phyloP scores from a whole-genome alignment of 2,888 invertebrate species.

The Orthonychiurus folsomi region DNA sequence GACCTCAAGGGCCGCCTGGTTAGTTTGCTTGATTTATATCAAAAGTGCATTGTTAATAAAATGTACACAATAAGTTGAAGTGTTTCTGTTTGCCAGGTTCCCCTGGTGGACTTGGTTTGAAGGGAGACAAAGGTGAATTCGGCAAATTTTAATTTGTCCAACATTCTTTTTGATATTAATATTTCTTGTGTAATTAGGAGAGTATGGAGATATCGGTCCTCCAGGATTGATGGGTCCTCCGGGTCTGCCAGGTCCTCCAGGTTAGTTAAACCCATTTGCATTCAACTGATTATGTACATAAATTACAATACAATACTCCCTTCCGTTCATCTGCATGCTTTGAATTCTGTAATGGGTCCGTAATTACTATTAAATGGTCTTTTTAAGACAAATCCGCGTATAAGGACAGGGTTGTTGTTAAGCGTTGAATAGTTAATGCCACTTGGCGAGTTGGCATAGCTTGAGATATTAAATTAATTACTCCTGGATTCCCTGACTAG shows the following conservation, averaged over 20 bases:
- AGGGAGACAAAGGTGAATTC: conserved; percentile 65
- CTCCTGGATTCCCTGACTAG: conserved; percentile 45
- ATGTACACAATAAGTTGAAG: conserved; percentile 20
- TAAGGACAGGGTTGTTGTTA: too few species aligned
- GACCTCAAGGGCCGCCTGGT: conserved; percentile 79
- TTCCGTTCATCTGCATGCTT: too few species aligned
- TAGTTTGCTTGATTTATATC: not conserved
- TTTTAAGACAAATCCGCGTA: too few species aligned
- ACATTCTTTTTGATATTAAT: not conserved
- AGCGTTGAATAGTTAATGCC: not conserved
- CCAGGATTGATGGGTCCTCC: conserved; percentile 50
- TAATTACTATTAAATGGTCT: too few species aligned
- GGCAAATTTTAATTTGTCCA: not conserved
- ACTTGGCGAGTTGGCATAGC: not conserved
- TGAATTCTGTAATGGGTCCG: too few species aligned
- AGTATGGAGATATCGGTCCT: conserved; percentile 83
- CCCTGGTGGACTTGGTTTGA: conserved; percentile 62
- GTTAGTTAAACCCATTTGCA: conserved; percentile 13
- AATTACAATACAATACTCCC: too few species aligned
- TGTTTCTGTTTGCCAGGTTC: conserved; percentile 48
- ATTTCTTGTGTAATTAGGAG: conserved; percentile 42
- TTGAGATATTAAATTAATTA: not conserved
- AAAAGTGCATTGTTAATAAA: conserved; percentile 6
- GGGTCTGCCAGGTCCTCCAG: conserved; percentile 36
- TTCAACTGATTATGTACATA: too few species aligned